phyloP scores from a whole-genome alignment of 2,113 vertebrate species.

The Psittacara wagleri region DNA sequence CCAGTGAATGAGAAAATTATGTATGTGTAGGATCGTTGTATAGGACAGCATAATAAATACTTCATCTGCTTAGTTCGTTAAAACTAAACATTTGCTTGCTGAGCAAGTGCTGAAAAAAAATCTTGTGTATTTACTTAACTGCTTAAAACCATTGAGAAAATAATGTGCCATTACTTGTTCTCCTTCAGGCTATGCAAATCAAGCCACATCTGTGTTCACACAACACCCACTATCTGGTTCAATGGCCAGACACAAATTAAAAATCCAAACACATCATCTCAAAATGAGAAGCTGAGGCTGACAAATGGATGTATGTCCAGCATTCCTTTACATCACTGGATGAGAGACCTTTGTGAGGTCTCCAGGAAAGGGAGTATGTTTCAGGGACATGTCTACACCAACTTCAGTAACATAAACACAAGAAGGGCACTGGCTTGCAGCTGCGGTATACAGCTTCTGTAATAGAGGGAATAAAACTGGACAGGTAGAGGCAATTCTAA shows the following conservation, averaged over 20 bases:
- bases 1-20: neutral
- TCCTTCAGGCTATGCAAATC: neutral
- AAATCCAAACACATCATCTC: neutral
- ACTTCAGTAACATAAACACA: neutral
- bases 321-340: neutral
- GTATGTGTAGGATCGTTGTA: neutral
- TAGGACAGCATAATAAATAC: neutral
- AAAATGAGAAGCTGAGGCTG: neutral
- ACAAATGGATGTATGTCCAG: neutral
- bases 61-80: neutral
- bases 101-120: neutral
- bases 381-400: neutral
- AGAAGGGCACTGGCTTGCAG: neutral
- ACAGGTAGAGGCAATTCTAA: neutral
- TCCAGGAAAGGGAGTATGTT: neutral
- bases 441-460: neutral
- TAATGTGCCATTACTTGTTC: neutral
- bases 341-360: neutral
- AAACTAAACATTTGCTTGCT: neutral
- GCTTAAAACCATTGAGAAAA: neutral
- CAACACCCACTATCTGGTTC: neutral
- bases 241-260: neutral
- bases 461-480: neutral
- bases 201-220: neutral
- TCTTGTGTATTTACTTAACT: neutral